Evolutionary conservation across 2,888 invertebrate genomes (phyloP).

Genomic region (Trileptium ribeirensis): DNA sequence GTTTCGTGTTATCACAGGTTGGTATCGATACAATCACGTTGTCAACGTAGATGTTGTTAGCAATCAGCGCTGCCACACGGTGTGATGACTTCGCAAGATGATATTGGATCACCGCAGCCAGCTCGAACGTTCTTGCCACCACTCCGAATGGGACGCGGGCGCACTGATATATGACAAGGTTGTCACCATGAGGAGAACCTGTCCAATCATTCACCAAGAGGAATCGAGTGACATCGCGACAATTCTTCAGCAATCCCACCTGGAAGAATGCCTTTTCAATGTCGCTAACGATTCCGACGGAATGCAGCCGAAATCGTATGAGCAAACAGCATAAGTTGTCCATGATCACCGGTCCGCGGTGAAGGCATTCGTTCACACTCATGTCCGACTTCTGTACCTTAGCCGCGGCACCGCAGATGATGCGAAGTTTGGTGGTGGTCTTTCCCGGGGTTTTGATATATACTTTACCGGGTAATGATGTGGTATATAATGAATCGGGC

Average conservation of each 20-base stretch:
- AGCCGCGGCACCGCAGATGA: too few relatives aligned
- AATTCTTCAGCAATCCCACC: conserved; percentile 20
- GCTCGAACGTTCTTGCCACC: conserved; percentile 30
- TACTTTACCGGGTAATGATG: too few relatives aligned
- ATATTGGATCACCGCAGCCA: neutral
- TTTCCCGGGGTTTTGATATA: too few relatives aligned
- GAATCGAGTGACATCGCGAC: conserved; percentile 29
- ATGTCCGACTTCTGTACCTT: too few relatives aligned
- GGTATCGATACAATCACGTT: too few relatives aligned
- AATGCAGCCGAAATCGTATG: conserved; percentile 29
- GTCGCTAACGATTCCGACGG: conserved; percentile 28
- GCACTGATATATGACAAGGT: conserved; percentile 34
- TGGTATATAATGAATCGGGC: too few relatives aligned
- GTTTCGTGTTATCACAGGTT: too few relatives aligned
- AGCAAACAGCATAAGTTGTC: conserved; percentile 26
- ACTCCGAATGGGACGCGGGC: conserved; percentile 35
- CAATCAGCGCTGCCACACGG: conserved; percentile 7
- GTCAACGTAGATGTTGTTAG: conserved; percentile 32
- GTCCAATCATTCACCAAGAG: conserved; percentile 28
- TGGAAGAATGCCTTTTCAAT: conserved; percentile 25
- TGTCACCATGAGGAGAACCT: conserved; percentile 14
- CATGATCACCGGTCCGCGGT: too few relatives aligned
- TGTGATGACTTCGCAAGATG: neutral
- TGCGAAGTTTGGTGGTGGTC: too few relatives aligned
- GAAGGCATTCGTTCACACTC: conserved; percentile 36